Base-by-base conservation (phyloP, 2,888 invertebrate species). In the Dexiosoma caninum region DNA sequence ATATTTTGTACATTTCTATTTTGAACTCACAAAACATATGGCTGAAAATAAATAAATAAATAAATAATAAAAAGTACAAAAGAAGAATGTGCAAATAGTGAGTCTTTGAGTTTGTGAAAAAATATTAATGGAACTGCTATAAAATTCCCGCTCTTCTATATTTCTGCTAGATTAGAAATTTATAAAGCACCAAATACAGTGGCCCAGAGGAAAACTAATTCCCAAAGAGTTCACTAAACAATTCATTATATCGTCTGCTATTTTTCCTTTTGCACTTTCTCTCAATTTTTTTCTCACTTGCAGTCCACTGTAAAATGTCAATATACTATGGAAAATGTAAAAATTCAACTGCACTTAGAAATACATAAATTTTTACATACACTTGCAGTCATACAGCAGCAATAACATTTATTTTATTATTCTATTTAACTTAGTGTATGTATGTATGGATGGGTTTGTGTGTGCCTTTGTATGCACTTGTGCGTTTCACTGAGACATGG, bases 1-100 rank as follows among this genome's bases (percentile, higher is more conserved):
- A 75, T 66, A 66, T 59, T 70, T 70, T 49, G 32, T 64, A 70
- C 59, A 67, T 59, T 75, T 75, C 59, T 75, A 72, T 72, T 64
- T 72, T 53, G 42, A 51, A n/a, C 59, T 64, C 44, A 27, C 35
- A 55, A 37, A 30, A 51, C 51, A 35, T 53, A 53, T 44, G 53
- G 40, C 49, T 49, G 62, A 12, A 57, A 66, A 57, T 51, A 74
- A 66, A 66, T 64, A 71, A 71, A 71, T 71, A 71, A 70, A 44
- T 55, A 72, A 46, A 46, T 35, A 60, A 16, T 40, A 0, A 30
- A 60, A 30, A 23, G 46, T 4, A 51, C 9, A 40, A 44, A 60
- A 72, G 30, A 21, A 51, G n/a, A 19, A 49, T 27, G 16, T 40
- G 59, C 62, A 72, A 72, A 64, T 64, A 72, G 53, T 55, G 62